Evolutionary conservation across 2,888 invertebrate species (phyloP).

Genomic region (Eupithecia insigniata): DNA sequence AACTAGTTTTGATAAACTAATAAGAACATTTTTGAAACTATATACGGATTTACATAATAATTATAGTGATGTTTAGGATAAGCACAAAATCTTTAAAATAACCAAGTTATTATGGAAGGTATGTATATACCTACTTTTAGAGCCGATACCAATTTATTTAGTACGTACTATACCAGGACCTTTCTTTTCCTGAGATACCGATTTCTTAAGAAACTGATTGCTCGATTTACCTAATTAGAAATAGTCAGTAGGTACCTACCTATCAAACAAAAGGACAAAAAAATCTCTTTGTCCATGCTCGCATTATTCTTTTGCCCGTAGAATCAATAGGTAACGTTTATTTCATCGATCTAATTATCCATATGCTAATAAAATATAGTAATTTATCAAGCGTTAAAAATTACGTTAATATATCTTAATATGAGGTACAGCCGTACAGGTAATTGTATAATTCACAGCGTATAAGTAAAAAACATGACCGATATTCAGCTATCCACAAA

Average conservation of each 20-base stretch:
- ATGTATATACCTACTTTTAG: background rate
- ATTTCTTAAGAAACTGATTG: too few species aligned
- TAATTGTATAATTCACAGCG: background rate
- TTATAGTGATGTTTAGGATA: background rate
- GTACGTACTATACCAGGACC: background rate
- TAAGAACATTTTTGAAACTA: background rate
- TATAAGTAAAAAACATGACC: slow-evolving; percentile 11
- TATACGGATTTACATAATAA: background rate
- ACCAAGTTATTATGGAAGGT: too few species aligned
- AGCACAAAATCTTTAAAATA: too few species aligned
- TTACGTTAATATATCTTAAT: background rate
- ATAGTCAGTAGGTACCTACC: too few species aligned
- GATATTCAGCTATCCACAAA: slow-evolving; percentile 31
- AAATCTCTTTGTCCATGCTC: too few species aligned
- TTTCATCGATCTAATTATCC: background rate
- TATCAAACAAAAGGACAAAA: too few species aligned
- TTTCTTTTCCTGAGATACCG: background rate
- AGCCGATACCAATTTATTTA: background rate
- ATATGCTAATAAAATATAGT: background rate
- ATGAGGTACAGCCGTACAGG: background rate
- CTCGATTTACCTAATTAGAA: too few species aligned
- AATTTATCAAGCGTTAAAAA: background rate
- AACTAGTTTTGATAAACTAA: background rate
- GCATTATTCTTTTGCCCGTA: background rate
- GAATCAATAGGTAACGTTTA: background rate